Evolutionary conservation across 92 coral and sea anemone genomes (phyloP).

Genomic region (Plumapathes pennacea): DNA sequence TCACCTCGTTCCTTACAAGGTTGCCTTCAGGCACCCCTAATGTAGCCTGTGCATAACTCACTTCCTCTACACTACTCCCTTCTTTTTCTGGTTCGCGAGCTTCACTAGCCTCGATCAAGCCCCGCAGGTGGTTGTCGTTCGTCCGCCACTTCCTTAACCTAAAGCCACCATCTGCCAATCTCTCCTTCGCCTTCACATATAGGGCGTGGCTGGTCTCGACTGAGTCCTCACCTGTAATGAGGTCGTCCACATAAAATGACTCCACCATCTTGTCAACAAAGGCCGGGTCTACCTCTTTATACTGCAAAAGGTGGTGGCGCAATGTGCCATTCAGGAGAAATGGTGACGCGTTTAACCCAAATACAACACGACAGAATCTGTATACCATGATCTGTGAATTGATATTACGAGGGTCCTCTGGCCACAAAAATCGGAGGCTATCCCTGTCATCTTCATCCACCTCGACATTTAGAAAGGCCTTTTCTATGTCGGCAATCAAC

Average conservation of each 20-base stretch:
- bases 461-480: constrained; percentile 46
- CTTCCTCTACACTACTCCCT: constrained; percentile 13
- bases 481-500: constrained; percentile 38
- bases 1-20: constrained; percentile 1
- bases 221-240: constrained; percentile 27
- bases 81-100: neutral
- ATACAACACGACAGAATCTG: constrained; percentile 52
- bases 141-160: constrained; percentile 50
- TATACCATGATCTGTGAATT: constrained; percentile 8
- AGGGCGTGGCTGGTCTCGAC: constrained; percentile 9
- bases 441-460: constrained; percentile 43
- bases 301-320: constrained; percentile 47
- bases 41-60: constrained; percentile 33
- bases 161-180: constrained; percentile 49
- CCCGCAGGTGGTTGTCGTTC: constrained; percentile 9
- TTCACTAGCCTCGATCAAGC: neutral
- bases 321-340: constrained; percentile 54
- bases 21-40: constrained; percentile 11
- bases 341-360: constrained; percentile 50
- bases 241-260: constrained; percentile 44
- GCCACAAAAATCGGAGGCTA: constrained; percentile 53
- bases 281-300: constrained; percentile 31
- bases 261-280: constrained; percentile 20
- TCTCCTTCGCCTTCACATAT: constrained; percentile 43
- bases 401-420: constrained; percentile 7